Evolutionary conservation across 2,797 vertebrate genomes (phyloP), one percentile per base, ranked within the genome.

Genomic region (Microctenopoma steveboyesi): DNA sequence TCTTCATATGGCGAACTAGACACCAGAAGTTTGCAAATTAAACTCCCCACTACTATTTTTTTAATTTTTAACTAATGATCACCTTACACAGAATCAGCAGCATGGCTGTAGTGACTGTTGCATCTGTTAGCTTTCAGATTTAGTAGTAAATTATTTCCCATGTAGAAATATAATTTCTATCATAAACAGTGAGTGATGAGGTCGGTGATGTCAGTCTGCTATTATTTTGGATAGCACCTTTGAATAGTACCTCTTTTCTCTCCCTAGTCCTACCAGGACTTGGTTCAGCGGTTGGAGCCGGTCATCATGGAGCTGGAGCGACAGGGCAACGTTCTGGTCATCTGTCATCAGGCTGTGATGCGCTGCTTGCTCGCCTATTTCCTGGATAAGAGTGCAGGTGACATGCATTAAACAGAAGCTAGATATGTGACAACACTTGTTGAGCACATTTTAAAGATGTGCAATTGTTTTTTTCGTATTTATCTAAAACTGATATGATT

Each of bases 261-360:
- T 79, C 83, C 76, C 0, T 82, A 99, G 97, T 98, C 97, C 4
- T 99, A 99, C 90, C 97, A 98, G 93, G 97, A 99, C 88, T 83
- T 99, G 90, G 97, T 99, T 12, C 97, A 98, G 86, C 93, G 97
- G 9, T 89, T 98, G 79, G 97, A 99, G 89, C 97, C 97, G 0
- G 97, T 98, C 42, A 98, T 98, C 86, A 98, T 99, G 97, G 97
- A 98, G 89, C 92, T 99, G 74, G 97, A 99, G 70, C 92, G 97
- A 0, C 97, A 98, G 77, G 97, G 96, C 68, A 97, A 96, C 0
- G 95, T 98, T 72, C 91, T 99, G 3, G 97, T 99, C 37, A 95
- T 98, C 91, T 95, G 95, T 83, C 97, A 99, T 86, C 97, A 99
- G 91, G 97, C 97, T 0, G 97, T 97, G 64, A 97, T 97, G 96